Evolutionary conservation across 2,888 invertebrate genomes (phyloP), one percentile per base, ranked within the genome.

Genomic region (Sericinus montela): DNA sequence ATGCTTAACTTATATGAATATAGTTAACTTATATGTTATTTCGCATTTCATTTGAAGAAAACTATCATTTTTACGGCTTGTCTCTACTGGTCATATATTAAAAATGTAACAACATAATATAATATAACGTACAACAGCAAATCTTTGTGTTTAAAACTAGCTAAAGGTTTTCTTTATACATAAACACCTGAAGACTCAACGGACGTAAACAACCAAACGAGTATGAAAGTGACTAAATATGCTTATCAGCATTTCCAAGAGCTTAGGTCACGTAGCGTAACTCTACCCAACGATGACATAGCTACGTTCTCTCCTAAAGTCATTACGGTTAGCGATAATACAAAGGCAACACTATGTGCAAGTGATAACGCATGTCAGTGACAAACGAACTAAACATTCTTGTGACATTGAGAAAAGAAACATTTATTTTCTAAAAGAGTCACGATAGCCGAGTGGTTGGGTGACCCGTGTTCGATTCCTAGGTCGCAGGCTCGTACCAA

Each of bases 191-290:
- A 25, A 13, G 11, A 28, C 19, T 10, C 13, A 19, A 2, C 5
- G 19, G 14, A 42, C 14, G 11, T 34, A 41, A 28, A 13, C 34
- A 35, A 36, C 29, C 25, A 41, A 28, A 13, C 34, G 28, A 36
- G 28, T 30, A 38, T 15, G 9, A n/a, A 32, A 29, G 19, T 11
- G 6, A 36, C 10, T 32, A 6, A 19, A 11, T n/a, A 30, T 1
- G 34, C 41, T 48, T 48, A 48, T 48, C 47, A 36, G 36, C 41
- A 41, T 42, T 42, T 36, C 47, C 40, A 14, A 42, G 34, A 23
- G 13, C 19, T 36, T 28, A 10, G 42, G 41, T 48, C 41, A 42
- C 36, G 25, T 48, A 36, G 29, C 36, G n/a, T 41, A 9, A 14
- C n/a, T 35, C 40, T 34, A 42, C 41, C 16, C n/a, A 41, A 23